Conservation (phyloP, 2,797 vertebrate species). For the Hoplostethus atlanticus region DNA sequence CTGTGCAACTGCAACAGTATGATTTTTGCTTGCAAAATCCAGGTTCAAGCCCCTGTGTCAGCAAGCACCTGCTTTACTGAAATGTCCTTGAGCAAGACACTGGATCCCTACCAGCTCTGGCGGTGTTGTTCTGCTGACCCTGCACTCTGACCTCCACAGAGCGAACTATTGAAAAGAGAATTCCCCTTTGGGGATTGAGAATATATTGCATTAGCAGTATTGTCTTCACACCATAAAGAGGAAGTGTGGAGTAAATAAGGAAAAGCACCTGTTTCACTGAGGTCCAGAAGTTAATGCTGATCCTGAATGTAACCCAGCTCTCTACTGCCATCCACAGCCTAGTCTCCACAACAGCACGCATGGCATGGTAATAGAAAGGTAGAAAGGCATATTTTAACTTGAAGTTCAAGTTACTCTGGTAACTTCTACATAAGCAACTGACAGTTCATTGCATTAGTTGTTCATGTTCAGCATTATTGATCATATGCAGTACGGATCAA, state of each 20-base stretch:
- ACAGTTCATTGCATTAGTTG: neutral
- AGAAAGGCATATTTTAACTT: too few species aligned
- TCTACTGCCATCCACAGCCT: conserved; percentile 74
- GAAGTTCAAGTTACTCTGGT: too few species aligned
- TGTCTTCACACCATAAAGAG: conserved; percentile 35
- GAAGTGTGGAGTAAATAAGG: conserved; percentile 47
- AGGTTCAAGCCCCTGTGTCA: conserved; percentile 57
- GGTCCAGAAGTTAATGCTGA: conserved; percentile 17
- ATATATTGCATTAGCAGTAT: conserved; percentile 68
- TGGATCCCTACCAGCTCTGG: conserved; percentile 43
- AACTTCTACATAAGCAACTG: neutral
- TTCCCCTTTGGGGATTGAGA: conserved; percentile 49
- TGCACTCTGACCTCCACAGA: conserved; percentile 70
- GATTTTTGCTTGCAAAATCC: conserved; percentile 37
- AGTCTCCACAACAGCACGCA: conserved; percentile 15
- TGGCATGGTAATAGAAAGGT: neutral
- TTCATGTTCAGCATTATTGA: neutral
- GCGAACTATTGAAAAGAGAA: conserved; percentile 43
- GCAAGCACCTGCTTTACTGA: conserved; percentile 46
- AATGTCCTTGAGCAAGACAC: conserved; percentile 28
- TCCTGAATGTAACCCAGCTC: conserved; percentile 41
- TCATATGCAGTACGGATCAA: neutral
- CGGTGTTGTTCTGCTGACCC: conserved; percentile 44
- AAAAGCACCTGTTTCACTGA: conserved; percentile 65
- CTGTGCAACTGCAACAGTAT: neutral